Percentiles rank a stretch among this genome's conserved stretches.
Conservation (phyloP, 2,113 vertebrate genomes). For the Lates calcarifer region DNA sequence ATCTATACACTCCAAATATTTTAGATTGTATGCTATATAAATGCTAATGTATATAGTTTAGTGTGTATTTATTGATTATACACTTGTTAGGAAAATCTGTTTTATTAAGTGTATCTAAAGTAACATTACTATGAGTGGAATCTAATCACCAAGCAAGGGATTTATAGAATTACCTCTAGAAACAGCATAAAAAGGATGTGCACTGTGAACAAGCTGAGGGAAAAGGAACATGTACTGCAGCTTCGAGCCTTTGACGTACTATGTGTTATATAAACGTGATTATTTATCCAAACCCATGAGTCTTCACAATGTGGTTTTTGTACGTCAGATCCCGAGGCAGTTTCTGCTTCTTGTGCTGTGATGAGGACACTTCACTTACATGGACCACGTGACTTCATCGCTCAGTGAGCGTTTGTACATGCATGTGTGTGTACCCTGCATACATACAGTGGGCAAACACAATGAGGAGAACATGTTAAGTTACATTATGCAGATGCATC, state of each 20-base stretch:
- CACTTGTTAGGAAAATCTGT: background rate
- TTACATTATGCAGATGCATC: conserved; percentile 24
- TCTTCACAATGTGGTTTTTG: conserved; percentile 42
- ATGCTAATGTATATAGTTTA: background rate
- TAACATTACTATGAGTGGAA: background rate
- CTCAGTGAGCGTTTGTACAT: background rate
- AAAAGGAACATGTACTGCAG: conserved; percentile 22
- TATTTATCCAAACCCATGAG: conserved; percentile 61
- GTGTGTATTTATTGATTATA: background rate
- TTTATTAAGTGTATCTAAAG: background rate
- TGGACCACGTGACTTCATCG: conserved; percentile 2
- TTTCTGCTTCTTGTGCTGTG: conserved; percentile 34
- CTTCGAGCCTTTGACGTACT: conserved; percentile 47
- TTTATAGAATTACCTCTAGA: conserved; percentile 23
- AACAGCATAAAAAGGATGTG: conserved; percentile 14
- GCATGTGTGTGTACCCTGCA: background rate
- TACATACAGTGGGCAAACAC: conserved; percentile 7
- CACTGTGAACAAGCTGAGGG: conserved; percentile 13
- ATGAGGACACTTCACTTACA: conserved; percentile 28
- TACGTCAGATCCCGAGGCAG: conserved; percentile 46
- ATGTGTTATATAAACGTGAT: conserved; percentile 58
- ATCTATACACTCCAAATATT: background rate
- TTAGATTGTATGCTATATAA: background rate
- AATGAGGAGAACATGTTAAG: background rate
- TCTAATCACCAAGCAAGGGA: background rate